Evolutionary conservation across 1,140 invertebrate species (phyloP), one percentile per base, ranked within the genome.

Genomic region (Cydia pomonella): DNA sequence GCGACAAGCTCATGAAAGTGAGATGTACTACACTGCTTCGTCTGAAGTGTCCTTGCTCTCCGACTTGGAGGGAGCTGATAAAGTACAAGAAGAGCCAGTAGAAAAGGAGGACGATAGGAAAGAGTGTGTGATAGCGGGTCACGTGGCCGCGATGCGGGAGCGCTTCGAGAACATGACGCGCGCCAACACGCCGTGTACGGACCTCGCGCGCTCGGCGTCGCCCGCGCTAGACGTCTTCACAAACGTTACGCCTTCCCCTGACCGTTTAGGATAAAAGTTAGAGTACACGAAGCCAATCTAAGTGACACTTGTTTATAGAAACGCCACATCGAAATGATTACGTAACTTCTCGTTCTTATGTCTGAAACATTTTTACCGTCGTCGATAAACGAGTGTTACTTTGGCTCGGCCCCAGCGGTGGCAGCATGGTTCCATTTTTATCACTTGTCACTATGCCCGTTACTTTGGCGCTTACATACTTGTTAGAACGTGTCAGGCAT

Each of bases 111-210:
- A 83, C 29, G 83, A 85, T 29, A 82, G 74, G 62, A 79, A 86
- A 69, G 79, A 86, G 38, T 82, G 84, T 41, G 88, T 89, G 59
- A 85, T 89, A 75, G 89, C 93, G 1, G 93, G 93, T 9, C 93
- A 93, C 81, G 93, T 93, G 76, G 93, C 93, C 0, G 93, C 93
- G 12, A 93, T 93, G 93, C 76, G 92, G 18, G 92, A 93, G 62
- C 81, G 89, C 12, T 93, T 93, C 79, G 93, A 93, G 78, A 93
- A 89, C 44, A 91, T 93, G 87, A 93, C 92, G 23, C 82, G 91
- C 13, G 82, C 89, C 13, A 90, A 87, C 79, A 91, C 90, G 73
- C 91, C 91, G n/a, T 90, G 89, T 27, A 88, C 91, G 0, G 91
- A 91, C 74, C 73, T 87, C 12, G 76, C 79, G 73, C 76, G 89